Conservation (phyloP, 2,797 vertebrate genomes). For the Melopsittacus undulatus region DNA sequence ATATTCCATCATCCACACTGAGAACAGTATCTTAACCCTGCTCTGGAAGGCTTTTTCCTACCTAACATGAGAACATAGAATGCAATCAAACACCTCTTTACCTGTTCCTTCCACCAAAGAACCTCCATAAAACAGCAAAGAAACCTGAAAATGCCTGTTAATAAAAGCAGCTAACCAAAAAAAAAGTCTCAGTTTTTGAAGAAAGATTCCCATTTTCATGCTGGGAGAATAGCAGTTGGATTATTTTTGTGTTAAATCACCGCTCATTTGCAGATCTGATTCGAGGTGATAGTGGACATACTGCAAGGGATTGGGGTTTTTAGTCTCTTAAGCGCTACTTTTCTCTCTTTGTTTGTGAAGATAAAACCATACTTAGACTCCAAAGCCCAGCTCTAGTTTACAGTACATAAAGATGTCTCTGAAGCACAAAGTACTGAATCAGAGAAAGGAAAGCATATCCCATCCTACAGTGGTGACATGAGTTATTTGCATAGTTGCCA, state of each 20-base stretch:
- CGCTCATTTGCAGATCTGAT: neutral
- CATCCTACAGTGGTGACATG: conserved; percentile 36
- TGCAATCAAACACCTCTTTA: neutral
- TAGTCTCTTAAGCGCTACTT: neutral
- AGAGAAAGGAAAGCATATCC: conserved; percentile 48
- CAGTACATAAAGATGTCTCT: conserved; percentile 38
- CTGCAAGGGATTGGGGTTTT: neutral
- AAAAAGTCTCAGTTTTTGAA: neutral
- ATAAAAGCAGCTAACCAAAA: neutral
- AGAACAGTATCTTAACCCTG: neutral
- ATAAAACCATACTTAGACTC: conserved; percentile 20
- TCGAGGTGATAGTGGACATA: neutral
- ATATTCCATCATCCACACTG: neutral
- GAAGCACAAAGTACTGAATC: conserved; percentile 33
- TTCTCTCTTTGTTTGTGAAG: neutral
- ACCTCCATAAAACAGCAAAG: neutral
- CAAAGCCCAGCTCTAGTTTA: conserved; percentile 32
- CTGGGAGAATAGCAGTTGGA: neutral
- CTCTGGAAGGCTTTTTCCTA: neutral
- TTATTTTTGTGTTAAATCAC: conserved; percentile 6
- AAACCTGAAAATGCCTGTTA: neutral
- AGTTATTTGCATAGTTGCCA: conserved; percentile 75
- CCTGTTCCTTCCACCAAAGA: neutral
- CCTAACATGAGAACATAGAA: neutral
- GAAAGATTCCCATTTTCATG: neutral